These are phyloP conservation scores for Tanytarsus gracilentus DNA, from an alignment of 2,888 invertebrate genomes.

Conservation along the genomic window DNA sequence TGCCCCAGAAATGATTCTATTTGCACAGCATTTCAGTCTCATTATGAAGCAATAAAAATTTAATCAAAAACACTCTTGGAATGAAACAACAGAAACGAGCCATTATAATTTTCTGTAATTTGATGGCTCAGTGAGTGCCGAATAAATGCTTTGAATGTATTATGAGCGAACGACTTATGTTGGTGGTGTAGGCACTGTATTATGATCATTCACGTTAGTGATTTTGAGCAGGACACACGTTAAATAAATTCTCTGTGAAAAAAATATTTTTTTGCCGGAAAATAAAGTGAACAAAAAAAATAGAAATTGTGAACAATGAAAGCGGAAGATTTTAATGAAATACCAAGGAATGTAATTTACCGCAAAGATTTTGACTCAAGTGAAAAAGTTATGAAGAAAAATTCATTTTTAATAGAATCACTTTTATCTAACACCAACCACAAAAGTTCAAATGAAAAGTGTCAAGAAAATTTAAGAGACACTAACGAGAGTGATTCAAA, in stretches of 20 bases:
- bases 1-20: slow-evolving; percentile 3
- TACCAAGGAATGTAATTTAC: slow-evolving; percentile 18
- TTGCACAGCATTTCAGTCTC: slow-evolving; percentile 26
- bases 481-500: slow-evolving; percentile 3
- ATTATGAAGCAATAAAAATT: slow-evolving; percentile 29
- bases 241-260: background rate
- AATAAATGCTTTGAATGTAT: slow-evolving; percentile 16
- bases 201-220: background rate
- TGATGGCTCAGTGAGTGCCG: background rate
- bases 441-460: background rate
- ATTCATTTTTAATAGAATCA: slow-evolving; percentile 23
- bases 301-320: background rate
- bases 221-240: slow-evolving; percentile 1
- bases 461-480: background rate
- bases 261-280: background rate
- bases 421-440: slow-evolving; percentile 1
- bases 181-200: slow-evolving; percentile 1
- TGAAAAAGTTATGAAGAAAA: background rate
- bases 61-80: slow-evolving; percentile 29
- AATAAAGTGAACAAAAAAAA: background rate
- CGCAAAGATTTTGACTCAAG: slow-evolving; percentile 2
- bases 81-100: slow-evolving; percentile 18
- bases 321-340: slow-evolving; percentile 8
- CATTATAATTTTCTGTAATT: slow-evolving; percentile 24
- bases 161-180: background rate